phyloP scores from a whole-genome alignment of 2,113 vertebrate species.

The Corythaixoides concolor region DNA sequence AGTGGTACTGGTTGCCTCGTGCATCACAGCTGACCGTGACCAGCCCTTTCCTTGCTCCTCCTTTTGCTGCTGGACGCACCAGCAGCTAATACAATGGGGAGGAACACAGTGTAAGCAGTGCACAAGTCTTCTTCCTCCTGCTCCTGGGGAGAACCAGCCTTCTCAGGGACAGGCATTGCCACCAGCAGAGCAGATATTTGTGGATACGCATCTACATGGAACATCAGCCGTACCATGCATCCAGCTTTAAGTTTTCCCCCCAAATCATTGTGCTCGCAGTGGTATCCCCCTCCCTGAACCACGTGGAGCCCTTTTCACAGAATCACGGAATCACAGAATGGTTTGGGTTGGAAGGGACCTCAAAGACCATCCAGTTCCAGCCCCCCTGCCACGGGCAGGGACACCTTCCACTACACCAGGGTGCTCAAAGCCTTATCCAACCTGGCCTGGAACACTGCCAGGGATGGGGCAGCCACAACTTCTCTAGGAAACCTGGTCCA shows the following conservation, averaged over 20 bases:
- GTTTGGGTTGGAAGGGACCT: too few species aligned
- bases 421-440: too few species aligned
- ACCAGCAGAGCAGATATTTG: not conserved
- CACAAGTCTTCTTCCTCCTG: not conserved
- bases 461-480: too few species aligned
- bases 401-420: too few species aligned
- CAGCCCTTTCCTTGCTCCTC: not conserved
- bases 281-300: too few species aligned
- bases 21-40: not conserved
- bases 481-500: too few species aligned
- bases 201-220: rapidly evolving
- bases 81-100: not conserved
- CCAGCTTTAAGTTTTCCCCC: not conserved
- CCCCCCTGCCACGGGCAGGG: too few species aligned
- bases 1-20: rapidly evolving
- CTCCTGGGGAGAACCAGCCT: not conserved
- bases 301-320: not conserved
- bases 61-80: not conserved
- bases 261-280: rapidly evolving
- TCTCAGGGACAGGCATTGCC: rapidly evolving
- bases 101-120: not conserved
- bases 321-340: too few species aligned
- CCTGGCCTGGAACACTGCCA: too few species aligned
- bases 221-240: not conserved
- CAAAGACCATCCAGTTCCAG: too few species aligned